phyloP scores from a whole-genome alignment of 2,113 vertebrate species.

The Ailurus styani region DNA sequence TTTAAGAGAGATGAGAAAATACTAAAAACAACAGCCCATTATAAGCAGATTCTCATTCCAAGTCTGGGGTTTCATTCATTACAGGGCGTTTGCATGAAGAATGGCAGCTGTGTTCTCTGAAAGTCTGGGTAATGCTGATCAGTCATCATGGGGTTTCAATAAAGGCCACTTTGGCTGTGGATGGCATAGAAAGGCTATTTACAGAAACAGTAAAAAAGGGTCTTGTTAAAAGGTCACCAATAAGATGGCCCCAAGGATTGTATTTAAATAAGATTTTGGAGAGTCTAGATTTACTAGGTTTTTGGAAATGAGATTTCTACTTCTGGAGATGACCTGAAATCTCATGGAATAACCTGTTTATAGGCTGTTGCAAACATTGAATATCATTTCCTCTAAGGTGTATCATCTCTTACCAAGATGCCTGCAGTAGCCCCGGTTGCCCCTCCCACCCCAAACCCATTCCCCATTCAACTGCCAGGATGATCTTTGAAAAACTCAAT shows the following conservation, averaged over 20 bases:
- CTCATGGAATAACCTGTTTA: not conserved
- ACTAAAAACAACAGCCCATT: not conserved
- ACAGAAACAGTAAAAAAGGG: not conserved
- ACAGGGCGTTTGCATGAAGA: not conserved
- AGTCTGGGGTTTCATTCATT: not conserved
- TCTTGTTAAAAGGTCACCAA: slow-evolving; percentile 5
- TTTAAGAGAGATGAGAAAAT: not conserved
- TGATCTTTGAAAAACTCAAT: not conserved
- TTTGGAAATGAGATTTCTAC: not conserved
- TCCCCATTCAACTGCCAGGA: not conserved
- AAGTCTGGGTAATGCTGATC: not conserved
- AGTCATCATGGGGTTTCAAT: not conserved
- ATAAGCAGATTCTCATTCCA: not conserved
- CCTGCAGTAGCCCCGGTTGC: not conserved
- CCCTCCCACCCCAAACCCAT: not conserved
- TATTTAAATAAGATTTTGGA: not conserved
- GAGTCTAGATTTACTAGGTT: not conserved
- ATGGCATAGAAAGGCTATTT: slow-evolving; percentile 12
- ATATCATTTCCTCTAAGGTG: not conserved
- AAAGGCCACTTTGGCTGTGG: not conserved
- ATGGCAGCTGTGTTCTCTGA: not conserved
- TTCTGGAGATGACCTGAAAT: slow-evolving; percentile 18
- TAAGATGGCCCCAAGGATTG: not conserved
- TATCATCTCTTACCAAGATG: not conserved
- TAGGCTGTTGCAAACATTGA: not conserved